Evolutionary conservation across 92 coral and sea anemone species (phyloP), one percentile per base, ranked within the genome.

Genomic region (Epizoanthus rinbou): DNA sequence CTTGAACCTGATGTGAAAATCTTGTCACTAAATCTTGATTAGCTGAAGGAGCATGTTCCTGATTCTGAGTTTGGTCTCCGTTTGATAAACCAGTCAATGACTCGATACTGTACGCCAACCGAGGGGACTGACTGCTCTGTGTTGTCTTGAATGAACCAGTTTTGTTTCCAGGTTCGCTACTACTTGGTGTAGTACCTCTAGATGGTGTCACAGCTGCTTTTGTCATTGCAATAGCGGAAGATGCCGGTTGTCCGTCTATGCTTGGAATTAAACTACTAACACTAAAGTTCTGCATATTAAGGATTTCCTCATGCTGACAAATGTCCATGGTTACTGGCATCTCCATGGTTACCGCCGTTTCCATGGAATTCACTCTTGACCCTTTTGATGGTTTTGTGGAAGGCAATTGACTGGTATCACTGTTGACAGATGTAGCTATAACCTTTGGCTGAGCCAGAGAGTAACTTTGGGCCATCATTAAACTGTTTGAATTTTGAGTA

Each of bases 21-120:
- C 64, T 78, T 50, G 54, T 10, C 16, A 50, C 54, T 50, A 50
- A 50, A 50, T 50, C 54, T 15, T 62, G 70, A 78, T 37, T 41
- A 5, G 72, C 28, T 28, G 47, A 22, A 3, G 47, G 15, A 78
- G 41, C 11, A 45, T 39, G 41, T n/a, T 18, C 71, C 18, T 62
- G 70, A 59, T 37, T 78, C 7, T 75, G 81, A n/a, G 81, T 10
- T 39, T 63, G 59, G 39, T 62, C 82, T 62, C 57, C 82, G 35
- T 80, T 53, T 69, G 89, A 59, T 52, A 86, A 35, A 7, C 98
- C 93, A 43, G 98, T 92, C 75, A 93, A 60, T 3, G 98, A 89
- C 62, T 90, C 98, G 15, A 93, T 93, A 57, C 98, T 93, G 67
- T 93, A 89, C 3, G 98, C 90, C 82, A 89, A 70, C 15, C 98